Evolutionary conservation across 2,113 vertebrate species (phyloP).

Genomic region (Lota lota): DNA sequence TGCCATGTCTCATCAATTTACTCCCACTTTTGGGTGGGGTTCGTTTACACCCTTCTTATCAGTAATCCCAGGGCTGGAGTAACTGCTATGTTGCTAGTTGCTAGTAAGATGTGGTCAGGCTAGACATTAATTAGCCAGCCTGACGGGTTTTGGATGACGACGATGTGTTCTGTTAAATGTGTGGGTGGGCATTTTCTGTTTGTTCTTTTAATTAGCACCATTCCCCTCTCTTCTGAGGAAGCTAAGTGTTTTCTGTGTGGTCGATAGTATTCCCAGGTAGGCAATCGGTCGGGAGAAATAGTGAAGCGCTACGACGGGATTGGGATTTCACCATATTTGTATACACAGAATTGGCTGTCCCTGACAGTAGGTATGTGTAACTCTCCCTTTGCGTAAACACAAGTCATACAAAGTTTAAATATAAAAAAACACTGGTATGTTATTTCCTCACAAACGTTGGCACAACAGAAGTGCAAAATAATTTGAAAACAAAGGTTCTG

Average conservation of each 20-base stretch:
- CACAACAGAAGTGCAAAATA: slow-evolving; percentile 13
- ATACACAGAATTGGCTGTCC: slow-evolving; percentile 63
- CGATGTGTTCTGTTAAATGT: no score
- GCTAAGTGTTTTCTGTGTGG: neutral
- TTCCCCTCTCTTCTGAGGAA: no score
- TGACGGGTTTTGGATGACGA: no score
- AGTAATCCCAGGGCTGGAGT: neutral
- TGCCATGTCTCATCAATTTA: no score
- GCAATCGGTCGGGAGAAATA: slow-evolving; percentile 38
- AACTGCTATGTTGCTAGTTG: neutral
- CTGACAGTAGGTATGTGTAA: slow-evolving; percentile 66
- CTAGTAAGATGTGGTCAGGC: no score
- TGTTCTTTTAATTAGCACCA: neutral
- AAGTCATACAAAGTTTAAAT: neutral
- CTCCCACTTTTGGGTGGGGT: no score
- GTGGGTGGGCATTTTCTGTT: neutral
- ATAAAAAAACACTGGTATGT: neutral
- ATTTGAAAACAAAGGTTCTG: neutral
- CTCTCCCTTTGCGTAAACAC: neutral
- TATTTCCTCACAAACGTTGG: neutral
- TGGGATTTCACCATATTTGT: slow-evolving; percentile 62
- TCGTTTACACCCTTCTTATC: no score
- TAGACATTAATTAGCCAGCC: no score
- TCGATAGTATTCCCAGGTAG: slow-evolving; percentile 35
- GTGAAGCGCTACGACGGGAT: slow-evolving; percentile 41